Evolutionary conservation across 2,888 invertebrate genomes (phyloP).

Genomic region (Mesoligia furuncula): DNA sequence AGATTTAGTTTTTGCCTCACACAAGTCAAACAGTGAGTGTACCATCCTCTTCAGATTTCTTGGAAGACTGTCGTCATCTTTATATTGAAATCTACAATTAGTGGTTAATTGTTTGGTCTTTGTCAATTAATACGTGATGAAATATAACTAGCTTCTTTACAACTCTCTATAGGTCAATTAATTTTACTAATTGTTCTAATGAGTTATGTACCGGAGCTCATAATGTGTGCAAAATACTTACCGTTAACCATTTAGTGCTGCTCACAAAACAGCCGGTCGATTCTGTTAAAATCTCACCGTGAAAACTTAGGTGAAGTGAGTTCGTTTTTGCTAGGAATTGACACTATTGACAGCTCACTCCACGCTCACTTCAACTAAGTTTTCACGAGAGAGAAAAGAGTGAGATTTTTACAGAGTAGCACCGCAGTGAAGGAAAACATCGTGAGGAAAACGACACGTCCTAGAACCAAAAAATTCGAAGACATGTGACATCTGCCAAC

Average conservation of each 20-base stretch:
- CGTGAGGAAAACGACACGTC: no score
- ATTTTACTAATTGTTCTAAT: conserved; percentile 20
- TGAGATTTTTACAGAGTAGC: no score
- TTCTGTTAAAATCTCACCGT: no score
- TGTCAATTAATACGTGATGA: background rate
- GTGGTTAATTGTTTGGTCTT: conserved; percentile 23
- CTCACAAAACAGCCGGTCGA: no score
- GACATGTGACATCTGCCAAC: no score
- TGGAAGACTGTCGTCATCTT: conserved; percentile 19
- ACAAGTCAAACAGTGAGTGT: background rate
- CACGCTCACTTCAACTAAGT: no score
- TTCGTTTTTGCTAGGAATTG: no score
- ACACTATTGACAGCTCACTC: no score
- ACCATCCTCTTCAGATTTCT: conserved; percentile 24
- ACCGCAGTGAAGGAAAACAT: no score
- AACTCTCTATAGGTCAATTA: background rate
- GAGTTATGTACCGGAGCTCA: background rate
- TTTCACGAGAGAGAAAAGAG: no score
- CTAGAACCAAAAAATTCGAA: no score
- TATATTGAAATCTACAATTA: conserved; percentile 28
- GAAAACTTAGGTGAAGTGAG: no score
- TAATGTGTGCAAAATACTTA: conserved; percentile 26
- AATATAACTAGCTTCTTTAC: conserved; percentile 4
- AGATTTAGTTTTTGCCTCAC: background rate
- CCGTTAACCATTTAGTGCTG: background rate